These are phyloP conservation scores for Chrysomallon squamiferum DNA, from an alignment of 1,140 invertebrate species.

Conservation along the genomic window DNA sequence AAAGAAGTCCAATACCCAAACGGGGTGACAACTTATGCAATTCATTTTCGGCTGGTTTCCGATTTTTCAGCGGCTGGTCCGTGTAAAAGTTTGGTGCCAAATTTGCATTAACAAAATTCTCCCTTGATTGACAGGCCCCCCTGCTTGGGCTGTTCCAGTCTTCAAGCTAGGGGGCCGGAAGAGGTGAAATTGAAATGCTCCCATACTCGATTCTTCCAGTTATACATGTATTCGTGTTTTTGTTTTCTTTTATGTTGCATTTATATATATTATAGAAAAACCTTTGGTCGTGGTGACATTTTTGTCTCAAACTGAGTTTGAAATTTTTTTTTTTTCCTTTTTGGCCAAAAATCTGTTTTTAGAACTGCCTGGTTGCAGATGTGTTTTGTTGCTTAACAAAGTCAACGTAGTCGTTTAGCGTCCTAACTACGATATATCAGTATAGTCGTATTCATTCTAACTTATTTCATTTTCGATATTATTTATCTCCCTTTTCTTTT, in stretches of 20 bases:
- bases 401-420: neutral
- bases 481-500: neutral
- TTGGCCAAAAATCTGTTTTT: constrained; percentile 2
- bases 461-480: neutral
- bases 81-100: neutral
- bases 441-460: neutral
- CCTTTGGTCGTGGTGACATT: neutral
- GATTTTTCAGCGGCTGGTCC: neutral
- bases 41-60: constrained; percentile 6
- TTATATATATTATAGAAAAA: neutral
- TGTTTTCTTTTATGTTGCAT: constrained; percentile 2
- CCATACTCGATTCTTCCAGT: constrained; percentile 3
- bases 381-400: neutral
- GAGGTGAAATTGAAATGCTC: constrained; percentile 4
- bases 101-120: constrained; percentile 3
- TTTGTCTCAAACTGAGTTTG: constrained; percentile 7
- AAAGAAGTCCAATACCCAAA: neutral
- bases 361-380: constrained; percentile 6
- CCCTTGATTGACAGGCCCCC: neutral
- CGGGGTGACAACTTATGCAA: neutral
- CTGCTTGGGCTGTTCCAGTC: constrained; percentile 4
- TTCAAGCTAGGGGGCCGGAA: neutral
- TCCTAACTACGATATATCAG: neutral
- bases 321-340: constrained; percentile 4
- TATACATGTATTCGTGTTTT: constrained; percentile 2